Evolutionary conservation across 2,113 vertebrate genomes (phyloP).

Genomic region (Fregetta grallaria): DNA sequence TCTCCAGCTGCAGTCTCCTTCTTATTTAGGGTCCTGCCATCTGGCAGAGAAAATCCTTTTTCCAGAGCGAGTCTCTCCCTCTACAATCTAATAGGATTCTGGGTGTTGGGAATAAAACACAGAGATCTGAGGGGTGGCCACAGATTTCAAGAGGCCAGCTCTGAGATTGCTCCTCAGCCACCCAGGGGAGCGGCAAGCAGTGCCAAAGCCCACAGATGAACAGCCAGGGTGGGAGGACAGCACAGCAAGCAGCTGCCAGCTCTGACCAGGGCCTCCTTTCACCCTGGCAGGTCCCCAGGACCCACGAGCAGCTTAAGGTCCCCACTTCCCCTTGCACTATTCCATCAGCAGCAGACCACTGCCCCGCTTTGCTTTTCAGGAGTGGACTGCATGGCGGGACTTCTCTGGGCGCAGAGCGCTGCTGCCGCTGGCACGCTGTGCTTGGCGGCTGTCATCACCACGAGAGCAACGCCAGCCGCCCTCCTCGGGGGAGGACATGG

Average conservation of each 20-base stretch:
- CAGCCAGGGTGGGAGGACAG: neutral
- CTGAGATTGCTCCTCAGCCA: neutral
- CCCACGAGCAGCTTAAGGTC: neutral
- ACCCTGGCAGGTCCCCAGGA: neutral
- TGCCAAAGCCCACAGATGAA: neutral
- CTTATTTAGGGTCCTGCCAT: neutral
- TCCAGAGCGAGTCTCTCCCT: neutral
- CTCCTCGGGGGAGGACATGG: accelerated
- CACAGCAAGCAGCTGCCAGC: neutral
- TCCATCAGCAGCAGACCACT: neutral
- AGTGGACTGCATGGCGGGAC: accelerated
- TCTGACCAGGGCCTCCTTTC: neutral
- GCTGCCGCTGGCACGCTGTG: neutral
- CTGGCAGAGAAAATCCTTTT: neutral
- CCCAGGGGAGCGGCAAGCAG: neutral
- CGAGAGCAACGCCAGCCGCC: neutral
- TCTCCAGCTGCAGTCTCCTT: neutral
- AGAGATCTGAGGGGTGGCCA: neutral
- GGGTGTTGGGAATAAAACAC: neutral
- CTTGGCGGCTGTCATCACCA: neutral
- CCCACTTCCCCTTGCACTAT: accelerated
- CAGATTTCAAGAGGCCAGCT: neutral
- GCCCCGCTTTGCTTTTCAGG: accelerated
- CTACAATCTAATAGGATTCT: neutral
- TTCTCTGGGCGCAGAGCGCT: accelerated